phyloP scores from a whole-genome alignment of 2,797 vertebrate species.

The Lithobates pipiens region DNA sequence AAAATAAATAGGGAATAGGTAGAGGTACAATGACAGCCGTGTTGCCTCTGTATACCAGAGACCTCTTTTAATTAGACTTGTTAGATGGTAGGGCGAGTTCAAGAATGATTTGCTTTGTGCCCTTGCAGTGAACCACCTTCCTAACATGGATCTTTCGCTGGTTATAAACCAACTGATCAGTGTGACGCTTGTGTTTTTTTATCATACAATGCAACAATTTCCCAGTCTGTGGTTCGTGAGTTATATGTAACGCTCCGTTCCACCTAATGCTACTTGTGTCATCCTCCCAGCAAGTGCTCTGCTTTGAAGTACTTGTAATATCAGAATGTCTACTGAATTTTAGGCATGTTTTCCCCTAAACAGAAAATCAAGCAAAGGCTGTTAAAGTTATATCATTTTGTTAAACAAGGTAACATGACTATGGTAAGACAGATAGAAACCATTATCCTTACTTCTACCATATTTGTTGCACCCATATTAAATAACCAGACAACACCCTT shows the following conservation, averaged over 20 bases:
- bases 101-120: neutral
- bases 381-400: too few species aligned
- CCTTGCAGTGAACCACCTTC: neutral
- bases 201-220: neutral
- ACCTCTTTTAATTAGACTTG: neutral
- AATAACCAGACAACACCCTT: too few species aligned
- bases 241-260: neutral
- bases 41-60: too few species aligned
- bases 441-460: too few species aligned
- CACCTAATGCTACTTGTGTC: neutral
- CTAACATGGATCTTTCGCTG: too few species aligned
- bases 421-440: too few species aligned
- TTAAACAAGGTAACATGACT: too few species aligned
- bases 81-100: neutral
- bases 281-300: neutral
- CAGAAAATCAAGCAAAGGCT: neutral
- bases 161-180: neutral
- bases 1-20: too few species aligned
- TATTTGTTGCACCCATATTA: too few species aligned
- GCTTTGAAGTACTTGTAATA: neutral
- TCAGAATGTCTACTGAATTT: neutral
- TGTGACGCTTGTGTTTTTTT: neutral
- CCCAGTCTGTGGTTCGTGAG: neutral
- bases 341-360: neutral
- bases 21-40: too few species aligned